These are phyloP conservation scores for Platichthys stellatus DNA, from an alignment of 2,113 vertebrate species.

Conservation along the genomic window DNA sequence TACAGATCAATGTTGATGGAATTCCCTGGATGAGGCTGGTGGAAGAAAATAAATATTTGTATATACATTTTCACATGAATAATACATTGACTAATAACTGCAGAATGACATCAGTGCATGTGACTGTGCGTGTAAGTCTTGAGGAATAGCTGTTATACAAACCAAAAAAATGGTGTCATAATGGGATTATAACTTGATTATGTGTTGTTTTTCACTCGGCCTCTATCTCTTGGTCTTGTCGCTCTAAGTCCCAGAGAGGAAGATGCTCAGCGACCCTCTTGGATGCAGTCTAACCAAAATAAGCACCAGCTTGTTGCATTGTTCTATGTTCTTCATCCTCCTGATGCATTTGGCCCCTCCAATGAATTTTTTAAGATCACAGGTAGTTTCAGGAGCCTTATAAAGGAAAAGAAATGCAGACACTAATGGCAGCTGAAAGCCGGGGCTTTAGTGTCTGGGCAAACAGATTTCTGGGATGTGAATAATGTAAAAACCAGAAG, in stretches of 20 bases:
- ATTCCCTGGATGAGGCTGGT: constrained; percentile 59
- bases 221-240: background rate
- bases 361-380: constrained; percentile 65
- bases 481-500: constrained; percentile 67
- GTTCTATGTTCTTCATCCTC: background rate
- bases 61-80: constrained; percentile 51
- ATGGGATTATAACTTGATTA: background rate
- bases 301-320: background rate
- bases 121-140: constrained; percentile 4
- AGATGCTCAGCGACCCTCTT: background rate
- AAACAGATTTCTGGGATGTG: constrained; percentile 53
- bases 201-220: background rate
- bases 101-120: constrained; percentile 45
- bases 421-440: constrained; percentile 57
- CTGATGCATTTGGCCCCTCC: constrained; percentile 40
- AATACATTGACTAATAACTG: constrained; percentile 50
- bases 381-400: constrained; percentile 54
- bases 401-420: constrained; percentile 45
- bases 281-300: background rate
- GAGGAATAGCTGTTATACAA: background rate
- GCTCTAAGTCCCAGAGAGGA: background rate
- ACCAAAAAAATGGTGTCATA: background rate
- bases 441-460: constrained; percentile 15
- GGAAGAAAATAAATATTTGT: constrained; percentile 27
- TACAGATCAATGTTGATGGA: constrained; percentile 71